Evolutionary conservation across 2,113 vertebrate genomes (phyloP), one percentile per base, ranked within the genome.

Genomic region (Ictalurus furcatus): DNA sequence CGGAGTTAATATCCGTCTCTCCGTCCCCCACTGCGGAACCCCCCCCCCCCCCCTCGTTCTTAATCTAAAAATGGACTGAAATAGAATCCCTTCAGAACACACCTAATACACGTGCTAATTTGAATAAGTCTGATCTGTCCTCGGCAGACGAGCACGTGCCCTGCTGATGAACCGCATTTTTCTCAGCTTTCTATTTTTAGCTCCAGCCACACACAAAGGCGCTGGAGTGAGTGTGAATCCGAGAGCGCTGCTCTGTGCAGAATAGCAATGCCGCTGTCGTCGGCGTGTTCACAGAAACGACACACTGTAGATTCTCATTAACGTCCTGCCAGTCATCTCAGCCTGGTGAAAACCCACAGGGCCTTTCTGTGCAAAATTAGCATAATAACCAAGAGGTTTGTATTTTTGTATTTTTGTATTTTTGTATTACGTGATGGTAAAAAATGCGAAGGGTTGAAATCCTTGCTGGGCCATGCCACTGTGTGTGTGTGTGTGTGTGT

Each of bases 121-220:
- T 58, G 79, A 58, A 81, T 67, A 37, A 67, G 34, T 37, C 9
- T 2, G 80, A 52, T 17, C 8, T 52, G 28, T 54, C 56, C 54
- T 61, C 17, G 56, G 54, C 28, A 23, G 83, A 34, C 8, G 71
- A 63, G 44, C 30, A n/a, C 17, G 71, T 65, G 73, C n/a, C 87
- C 83, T 63, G 74, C 40, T 85, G 84, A 16, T 87, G 82, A 84
- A 84, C 89, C 67, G 17, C 61, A 37, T 61, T 87, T 81, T 17
- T 54, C 80, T 87, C 87, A 30, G 69, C 78, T 86, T 82, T 80
- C 88, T 90, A 85, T 91, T 89, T 90, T 85, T 90, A 91, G 90
- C 85, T 44, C 17, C 30, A 61, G 85, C 73, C 85, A 65, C 82
- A 67, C 63, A 54, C 54, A 59, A 14, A 59, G 69, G 6, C 14